A percentile compares a stretch with the other conserved stretches of the same genome.
Evolutionary conservation across 2,888 invertebrate genomes (phyloP).

Genomic region (Notodonta ziczac): DNA sequence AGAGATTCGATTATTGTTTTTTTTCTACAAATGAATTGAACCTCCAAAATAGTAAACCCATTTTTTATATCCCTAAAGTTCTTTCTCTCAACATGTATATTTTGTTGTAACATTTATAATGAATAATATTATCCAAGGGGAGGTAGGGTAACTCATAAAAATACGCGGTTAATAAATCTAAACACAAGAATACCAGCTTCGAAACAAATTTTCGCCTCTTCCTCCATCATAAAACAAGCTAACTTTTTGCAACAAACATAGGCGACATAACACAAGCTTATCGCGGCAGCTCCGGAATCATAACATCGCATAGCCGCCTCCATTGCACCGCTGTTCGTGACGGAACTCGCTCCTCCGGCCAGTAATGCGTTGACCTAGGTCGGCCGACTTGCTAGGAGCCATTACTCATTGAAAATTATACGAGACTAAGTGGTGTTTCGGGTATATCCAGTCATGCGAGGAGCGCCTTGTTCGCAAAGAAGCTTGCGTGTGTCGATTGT

Average conservation of each 20-base stretch:
- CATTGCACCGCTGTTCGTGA: slow-evolving; percentile 42
- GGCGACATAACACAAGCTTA: slow-evolving; percentile 22
- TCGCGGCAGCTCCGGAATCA: slow-evolving; percentile 39
- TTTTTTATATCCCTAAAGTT: too few relatives aligned
- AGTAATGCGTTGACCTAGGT: slow-evolving; percentile 78
- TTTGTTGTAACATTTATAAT: too few relatives aligned
- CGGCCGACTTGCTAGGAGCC: slow-evolving; percentile 60
- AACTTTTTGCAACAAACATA: slow-evolving; percentile 27
- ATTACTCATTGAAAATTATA: slow-evolving; percentile 82
- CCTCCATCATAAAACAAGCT: slow-evolving; percentile 28
- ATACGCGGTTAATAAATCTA: too few relatives aligned
- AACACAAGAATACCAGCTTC: background rate
- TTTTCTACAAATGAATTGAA: too few relatives aligned
- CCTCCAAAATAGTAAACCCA: too few relatives aligned
- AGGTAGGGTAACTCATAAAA: too few relatives aligned
- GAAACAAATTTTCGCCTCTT: slow-evolving; percentile 6
- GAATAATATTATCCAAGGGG: too few relatives aligned
- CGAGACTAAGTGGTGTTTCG: slow-evolving; percentile 79
- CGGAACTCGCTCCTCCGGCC: slow-evolving; percentile 61
- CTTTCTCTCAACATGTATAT: too few relatives aligned
- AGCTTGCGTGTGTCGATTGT: slow-evolving; percentile 53
- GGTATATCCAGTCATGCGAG: slow-evolving; percentile 69
- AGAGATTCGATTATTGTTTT: too few relatives aligned
- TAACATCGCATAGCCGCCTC: slow-evolving; percentile 41
- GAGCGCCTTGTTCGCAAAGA: slow-evolving; percentile 42